phyloP scores from a whole-genome alignment of 2,888 invertebrate species.

The Perizoma affinitatum region DNA sequence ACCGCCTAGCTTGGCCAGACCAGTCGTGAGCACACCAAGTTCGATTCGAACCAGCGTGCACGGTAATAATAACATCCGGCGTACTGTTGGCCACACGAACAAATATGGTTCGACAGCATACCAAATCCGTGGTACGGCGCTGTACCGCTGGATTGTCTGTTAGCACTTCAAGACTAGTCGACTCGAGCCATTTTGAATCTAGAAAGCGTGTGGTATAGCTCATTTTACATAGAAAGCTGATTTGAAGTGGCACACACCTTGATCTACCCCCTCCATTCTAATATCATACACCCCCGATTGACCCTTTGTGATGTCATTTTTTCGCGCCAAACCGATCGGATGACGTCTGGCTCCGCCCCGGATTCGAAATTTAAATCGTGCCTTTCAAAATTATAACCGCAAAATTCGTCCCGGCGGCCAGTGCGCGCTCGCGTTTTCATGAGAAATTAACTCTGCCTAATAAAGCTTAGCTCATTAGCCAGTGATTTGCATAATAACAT shows the following conservation, averaged over 20 bases:
- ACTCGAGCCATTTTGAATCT: constrained; percentile 3
- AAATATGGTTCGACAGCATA: not conserved
- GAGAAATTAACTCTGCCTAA: constrained; percentile 37
- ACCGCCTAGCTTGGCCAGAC: too few relatives aligned
- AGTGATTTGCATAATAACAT: constrained; percentile 8
- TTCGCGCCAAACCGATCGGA: constrained; percentile 71
- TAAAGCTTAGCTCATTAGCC: constrained; percentile 26
- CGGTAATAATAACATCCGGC: too few relatives aligned
- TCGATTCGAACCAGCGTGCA: too few relatives aligned
- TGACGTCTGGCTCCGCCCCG: constrained; percentile 68
- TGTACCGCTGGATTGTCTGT: too few relatives aligned
- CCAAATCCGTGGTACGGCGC: not conserved
- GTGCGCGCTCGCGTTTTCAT: constrained; percentile 53
- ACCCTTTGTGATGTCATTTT: constrained; percentile 79
- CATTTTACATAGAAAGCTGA: not conserved
- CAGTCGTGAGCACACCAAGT: too few relatives aligned
- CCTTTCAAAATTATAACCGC: constrained; percentile 72
- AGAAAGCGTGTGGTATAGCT: not conserved
- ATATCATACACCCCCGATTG: constrained; percentile 72
- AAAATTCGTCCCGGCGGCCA: constrained; percentile 56
- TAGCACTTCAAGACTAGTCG: too few relatives aligned
- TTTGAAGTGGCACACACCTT: constrained; percentile 3
- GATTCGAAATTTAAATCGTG: constrained; percentile 63
- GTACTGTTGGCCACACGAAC: too few relatives aligned
- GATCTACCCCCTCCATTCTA: constrained; percentile 38